Percentiles rank a stretch among this genome's conserved stretches.
phyloP scores from a whole-genome alignment of 2,113 vertebrate genomes.

The Aptenodytes patagonicus region DNA sequence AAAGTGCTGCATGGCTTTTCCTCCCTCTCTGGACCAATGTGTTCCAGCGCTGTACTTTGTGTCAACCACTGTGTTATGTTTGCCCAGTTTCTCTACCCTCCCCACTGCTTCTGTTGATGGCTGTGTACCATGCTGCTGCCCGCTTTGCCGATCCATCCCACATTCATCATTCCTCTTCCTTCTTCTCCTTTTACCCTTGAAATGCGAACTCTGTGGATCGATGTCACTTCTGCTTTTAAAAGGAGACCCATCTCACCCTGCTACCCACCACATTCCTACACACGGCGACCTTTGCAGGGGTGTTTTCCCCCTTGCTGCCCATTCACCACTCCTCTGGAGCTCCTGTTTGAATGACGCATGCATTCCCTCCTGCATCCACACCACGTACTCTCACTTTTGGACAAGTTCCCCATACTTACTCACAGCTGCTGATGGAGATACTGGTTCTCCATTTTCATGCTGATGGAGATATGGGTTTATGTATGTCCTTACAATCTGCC shows the following conservation, averaged over 20 bases:
- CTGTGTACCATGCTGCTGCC: background rate
- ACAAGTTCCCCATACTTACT: background rate
- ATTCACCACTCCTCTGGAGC: background rate
- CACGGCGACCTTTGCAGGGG: background rate
- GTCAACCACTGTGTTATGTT: background rate
- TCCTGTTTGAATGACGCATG: background rate
- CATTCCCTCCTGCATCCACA: background rate
- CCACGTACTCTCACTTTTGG: background rate
- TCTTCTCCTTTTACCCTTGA: background rate
- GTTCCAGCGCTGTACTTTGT: background rate
- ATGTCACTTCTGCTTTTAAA: background rate
- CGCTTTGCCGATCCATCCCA: background rate
- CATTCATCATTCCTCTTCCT: background rate
- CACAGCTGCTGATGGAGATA: background rate
- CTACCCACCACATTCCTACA: background rate
- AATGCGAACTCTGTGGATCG: background rate
- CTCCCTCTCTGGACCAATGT: accelerated
- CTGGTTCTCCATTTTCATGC: background rate
- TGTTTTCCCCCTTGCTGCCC: background rate
- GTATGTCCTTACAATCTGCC: background rate
- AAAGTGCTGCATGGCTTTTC: background rate
- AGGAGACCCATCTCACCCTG: background rate
- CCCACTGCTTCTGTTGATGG: background rate
- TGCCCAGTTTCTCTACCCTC: background rate
- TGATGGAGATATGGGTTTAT: background rate